These are phyloP conservation scores for Ericerus pela DNA, from an alignment of 1,140 invertebrate species.

Conservation along the genomic window DNA sequence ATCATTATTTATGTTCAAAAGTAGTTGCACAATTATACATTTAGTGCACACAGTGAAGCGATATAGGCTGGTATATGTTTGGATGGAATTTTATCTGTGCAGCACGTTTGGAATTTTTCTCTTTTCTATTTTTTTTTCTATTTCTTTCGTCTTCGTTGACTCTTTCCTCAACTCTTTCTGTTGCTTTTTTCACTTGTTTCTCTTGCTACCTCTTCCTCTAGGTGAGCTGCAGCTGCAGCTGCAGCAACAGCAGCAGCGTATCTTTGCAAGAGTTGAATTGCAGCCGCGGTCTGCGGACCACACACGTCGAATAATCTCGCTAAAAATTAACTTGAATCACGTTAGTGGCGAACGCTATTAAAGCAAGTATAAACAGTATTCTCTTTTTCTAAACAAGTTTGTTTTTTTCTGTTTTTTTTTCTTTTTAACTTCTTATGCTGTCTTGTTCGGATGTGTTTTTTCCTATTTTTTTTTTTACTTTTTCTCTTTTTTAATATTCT, in stretches of 20 bases:
- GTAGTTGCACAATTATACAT: too few species aligned
- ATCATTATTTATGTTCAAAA: too few species aligned
- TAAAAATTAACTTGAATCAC: slow-evolving; percentile 12
- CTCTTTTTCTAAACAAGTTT: slow-evolving; percentile 6
- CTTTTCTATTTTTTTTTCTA: slow-evolving; percentile 4
- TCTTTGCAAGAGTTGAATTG: slow-evolving; percentile 4
- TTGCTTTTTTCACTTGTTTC: too few species aligned
- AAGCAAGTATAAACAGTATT: slow-evolving; percentile 12
- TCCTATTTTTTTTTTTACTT: background rate
- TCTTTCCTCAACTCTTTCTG: too few species aligned
- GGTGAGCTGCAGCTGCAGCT: too few species aligned
- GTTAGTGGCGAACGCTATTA: slow-evolving; percentile 11
- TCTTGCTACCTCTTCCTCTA: too few species aligned
- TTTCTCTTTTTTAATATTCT: background rate
- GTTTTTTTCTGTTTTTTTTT: background rate
- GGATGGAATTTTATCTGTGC: slow-evolving; percentile 7
- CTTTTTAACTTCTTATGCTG: background rate
- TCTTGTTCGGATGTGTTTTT: background rate
- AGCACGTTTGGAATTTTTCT: too few species aligned
- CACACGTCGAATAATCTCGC: slow-evolving; percentile 10
- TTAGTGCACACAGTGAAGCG: too few species aligned
- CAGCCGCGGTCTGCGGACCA: slow-evolving; percentile 10
- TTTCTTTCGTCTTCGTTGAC: background rate
- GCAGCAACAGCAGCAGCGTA: too few species aligned
- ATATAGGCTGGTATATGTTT: too few species aligned